phyloP scores from a whole-genome alignment of 2,888 invertebrate species.

The Synanthedon formicaeformis region DNA sequence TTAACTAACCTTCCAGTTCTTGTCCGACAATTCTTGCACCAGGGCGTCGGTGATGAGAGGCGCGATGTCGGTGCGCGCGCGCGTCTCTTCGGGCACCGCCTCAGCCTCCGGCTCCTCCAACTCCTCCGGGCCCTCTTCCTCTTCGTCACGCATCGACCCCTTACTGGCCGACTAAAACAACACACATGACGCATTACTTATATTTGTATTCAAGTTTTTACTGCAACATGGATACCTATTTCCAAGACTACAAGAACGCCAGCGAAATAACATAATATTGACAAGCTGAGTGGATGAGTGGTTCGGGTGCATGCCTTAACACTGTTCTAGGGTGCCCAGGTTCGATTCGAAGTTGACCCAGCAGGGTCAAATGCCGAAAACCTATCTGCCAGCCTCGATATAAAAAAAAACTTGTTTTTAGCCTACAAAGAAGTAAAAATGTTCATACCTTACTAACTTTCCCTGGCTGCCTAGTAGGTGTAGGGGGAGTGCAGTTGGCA shows the following conservation, averaged over 20 bases:
- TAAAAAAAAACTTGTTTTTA: too few species aligned
- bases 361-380: too few species aligned
- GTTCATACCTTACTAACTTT: constrained; percentile 47
- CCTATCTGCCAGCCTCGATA: too few species aligned
- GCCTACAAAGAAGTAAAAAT: too few species aligned
- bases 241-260: too few species aligned
- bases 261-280: too few species aligned
- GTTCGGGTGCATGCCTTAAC: too few species aligned
- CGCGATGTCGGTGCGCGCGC: constrained; percentile 85
- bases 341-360: too few species aligned
- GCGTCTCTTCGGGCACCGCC: constrained; percentile 73
- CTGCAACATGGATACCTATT: background rate
- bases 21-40: constrained; percentile 84
- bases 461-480: constrained; percentile 74
- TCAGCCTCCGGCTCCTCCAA: constrained; percentile 60
- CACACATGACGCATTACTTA: background rate
- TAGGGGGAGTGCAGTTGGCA: constrained; percentile 79
- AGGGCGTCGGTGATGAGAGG: constrained; percentile 84
- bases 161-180: constrained; percentile 66
- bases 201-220: background rate
- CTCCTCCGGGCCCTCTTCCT: constrained; percentile 53
- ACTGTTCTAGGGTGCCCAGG: too few species aligned
- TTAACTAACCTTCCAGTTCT: constrained; percentile 87
- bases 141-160: constrained; percentile 59
- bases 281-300: too few species aligned